phyloP scores from a whole-genome alignment of 2,888 invertebrate genomes.

The Blera fallax region DNA sequence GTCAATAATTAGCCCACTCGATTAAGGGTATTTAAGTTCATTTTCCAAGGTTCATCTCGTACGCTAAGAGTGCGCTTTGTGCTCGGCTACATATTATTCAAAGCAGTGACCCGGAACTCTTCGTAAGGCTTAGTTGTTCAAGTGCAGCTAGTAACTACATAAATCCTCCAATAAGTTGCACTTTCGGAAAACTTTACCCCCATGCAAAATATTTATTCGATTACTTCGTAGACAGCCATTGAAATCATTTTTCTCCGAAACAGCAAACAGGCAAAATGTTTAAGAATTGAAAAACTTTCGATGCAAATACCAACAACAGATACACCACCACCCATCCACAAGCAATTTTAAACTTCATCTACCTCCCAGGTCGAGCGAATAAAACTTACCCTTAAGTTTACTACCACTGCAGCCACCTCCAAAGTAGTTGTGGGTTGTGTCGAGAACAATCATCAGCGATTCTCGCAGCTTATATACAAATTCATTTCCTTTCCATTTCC shows the following conservation, averaged over 20 bases:
- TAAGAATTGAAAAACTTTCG: constrained; percentile 58
- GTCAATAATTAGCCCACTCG: too few species aligned
- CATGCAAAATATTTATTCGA: constrained; percentile 43
- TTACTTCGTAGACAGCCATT: constrained; percentile 21
- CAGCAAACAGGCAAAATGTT: constrained; percentile 4
- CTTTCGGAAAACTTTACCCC: constrained; percentile 16
- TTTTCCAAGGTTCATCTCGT: too few species aligned
- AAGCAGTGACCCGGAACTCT: too few species aligned
- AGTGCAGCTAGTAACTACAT: neutral
- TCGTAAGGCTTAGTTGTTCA: neutral
- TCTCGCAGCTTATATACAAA: constrained; percentile 13
- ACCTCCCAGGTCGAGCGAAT: constrained; percentile 1
- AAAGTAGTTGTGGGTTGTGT: constrained; percentile 14
- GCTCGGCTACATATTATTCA: too few species aligned
- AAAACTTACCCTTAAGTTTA: constrained; percentile 22
- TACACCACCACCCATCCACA: neutral
- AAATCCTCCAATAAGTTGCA: neutral
- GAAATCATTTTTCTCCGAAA: constrained; percentile 16
- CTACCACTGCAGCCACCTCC: neutral
- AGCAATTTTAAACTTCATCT: constrained; percentile 25
- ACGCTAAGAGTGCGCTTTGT: too few species aligned
- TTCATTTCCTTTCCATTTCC: constrained; percentile 20
- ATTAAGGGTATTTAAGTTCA: too few species aligned
- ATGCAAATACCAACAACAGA: constrained; percentile 34
- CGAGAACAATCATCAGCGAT: constrained; percentile 37